A percentile compares a stretch with the other conserved stretches of the same genome.
Evolutionary conservation across 2,797 vertebrate species (phyloP).

Genomic region (Phrynocephalus guinanensis): DNA sequence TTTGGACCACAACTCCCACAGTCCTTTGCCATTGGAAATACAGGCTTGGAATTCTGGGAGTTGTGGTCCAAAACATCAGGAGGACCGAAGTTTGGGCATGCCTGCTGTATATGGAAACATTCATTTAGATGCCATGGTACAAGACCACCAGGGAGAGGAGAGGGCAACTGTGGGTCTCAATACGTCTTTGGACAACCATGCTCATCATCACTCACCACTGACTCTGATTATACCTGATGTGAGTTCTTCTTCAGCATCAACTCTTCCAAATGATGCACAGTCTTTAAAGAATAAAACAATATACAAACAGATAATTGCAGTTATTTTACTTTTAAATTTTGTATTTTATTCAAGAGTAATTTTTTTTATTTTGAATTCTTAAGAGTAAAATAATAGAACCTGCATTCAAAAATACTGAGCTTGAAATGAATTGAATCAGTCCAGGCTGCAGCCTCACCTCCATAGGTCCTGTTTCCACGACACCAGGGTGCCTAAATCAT

Average conservation of each 20-base stretch:
- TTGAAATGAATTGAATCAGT: background rate
- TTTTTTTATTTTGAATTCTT: background rate
- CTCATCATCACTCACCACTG: no score
- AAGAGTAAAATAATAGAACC: background rate
- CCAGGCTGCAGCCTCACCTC: background rate
- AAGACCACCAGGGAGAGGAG: background rate
- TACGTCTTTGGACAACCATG: no score
- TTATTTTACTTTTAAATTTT: background rate
- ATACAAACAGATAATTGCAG: background rate
- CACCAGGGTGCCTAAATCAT: background rate
- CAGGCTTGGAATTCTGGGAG: no score
- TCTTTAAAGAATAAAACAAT: background rate
- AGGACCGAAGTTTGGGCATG: no score
- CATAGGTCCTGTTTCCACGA: background rate
- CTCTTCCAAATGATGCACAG: background rate
- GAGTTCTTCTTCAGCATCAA: background rate
- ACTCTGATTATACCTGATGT: no score
- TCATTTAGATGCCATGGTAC: background rate
- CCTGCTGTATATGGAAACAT: background rate
- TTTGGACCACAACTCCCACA: no score
- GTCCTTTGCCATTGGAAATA: no score
- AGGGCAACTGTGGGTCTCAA: no score
- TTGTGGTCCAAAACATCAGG: no score
- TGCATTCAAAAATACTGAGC: background rate
- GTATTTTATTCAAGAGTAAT: background rate